These are phyloP conservation scores for Heterotilapia buettikoferi DNA, from an alignment of 2,113 vertebrate genomes.

Conservation along the genomic window DNA sequence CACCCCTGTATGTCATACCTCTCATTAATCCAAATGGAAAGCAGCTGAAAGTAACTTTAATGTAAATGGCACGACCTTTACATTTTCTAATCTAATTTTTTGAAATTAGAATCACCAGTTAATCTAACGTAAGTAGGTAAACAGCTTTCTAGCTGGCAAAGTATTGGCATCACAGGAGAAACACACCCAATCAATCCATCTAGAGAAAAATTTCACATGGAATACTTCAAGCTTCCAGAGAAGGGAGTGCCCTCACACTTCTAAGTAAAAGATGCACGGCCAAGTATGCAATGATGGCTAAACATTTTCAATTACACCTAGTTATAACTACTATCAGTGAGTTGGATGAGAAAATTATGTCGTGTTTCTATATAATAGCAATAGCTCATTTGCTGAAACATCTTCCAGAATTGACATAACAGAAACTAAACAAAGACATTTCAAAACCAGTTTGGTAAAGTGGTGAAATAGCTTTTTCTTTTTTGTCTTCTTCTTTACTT, in stretches of 20 bases:
- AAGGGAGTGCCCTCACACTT: neutral
- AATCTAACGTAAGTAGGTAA: neutral
- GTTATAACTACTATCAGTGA: neutral
- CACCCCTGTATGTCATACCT: neutral
- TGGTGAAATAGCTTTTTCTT: neutral
- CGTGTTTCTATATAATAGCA: neutral
- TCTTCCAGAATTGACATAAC: neutral
- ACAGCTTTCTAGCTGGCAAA: neutral
- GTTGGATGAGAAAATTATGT: neutral
- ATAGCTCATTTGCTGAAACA: neutral
- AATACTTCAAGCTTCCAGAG: neutral
- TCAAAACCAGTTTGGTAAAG: neutral
- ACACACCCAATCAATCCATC: neutral
- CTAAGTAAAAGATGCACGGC: neutral
- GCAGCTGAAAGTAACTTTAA: neutral
- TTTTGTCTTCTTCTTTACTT: neutral
- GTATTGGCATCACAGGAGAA: neutral
- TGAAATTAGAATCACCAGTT: neutral
- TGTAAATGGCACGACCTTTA: neutral
- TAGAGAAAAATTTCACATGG: neutral
- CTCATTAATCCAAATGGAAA: neutral
- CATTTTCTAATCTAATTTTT: neutral
- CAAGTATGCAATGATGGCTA: neutral
- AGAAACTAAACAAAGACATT: neutral
- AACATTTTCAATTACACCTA: neutral